Evolutionary conservation across 2,113 vertebrate species (phyloP).

Genomic region (Brachyhypopomus gauderio): DNA sequence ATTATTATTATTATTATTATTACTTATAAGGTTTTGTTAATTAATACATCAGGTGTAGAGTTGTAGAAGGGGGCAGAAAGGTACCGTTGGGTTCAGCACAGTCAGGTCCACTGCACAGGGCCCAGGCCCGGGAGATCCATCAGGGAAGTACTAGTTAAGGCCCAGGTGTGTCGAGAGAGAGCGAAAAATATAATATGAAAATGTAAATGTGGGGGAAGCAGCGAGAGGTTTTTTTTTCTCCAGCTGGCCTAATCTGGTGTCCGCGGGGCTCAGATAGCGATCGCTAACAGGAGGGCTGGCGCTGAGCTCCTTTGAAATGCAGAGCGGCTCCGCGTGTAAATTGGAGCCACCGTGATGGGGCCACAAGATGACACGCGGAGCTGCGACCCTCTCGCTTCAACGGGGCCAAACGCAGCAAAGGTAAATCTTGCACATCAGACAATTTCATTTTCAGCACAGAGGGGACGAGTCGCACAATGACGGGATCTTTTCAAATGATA

Average conservation of each 20-base stretch:
- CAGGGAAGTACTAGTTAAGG: not conserved
- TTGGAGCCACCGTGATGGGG: constrained; percentile 75
- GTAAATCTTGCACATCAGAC: constrained; percentile 85
- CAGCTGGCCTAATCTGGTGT: constrained; percentile 80
- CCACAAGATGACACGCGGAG: constrained; percentile 80
- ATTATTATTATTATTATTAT: constrained; percentile 65
- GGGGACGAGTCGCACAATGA: constrained; percentile 75
- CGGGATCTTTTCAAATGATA: constrained; percentile 83
- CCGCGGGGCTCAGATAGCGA: constrained; percentile 76
- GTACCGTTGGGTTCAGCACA: not conserved
- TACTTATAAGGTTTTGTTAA: constrained; percentile 71
- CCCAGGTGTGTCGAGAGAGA: constrained; percentile 2
- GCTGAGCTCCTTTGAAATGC: constrained; percentile 83
- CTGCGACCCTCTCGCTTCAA: constrained; percentile 77
- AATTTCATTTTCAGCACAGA: constrained; percentile 85
- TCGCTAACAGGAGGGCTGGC: constrained; percentile 78
- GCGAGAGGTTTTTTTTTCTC: constrained; percentile 66
- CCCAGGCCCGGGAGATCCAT: constrained; percentile 47
- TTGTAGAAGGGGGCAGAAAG: constrained; percentile 36
- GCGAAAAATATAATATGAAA: constrained; percentile 74
- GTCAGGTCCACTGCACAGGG: not conserved
- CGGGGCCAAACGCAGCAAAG: constrained; percentile 76
- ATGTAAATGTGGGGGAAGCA: constrained; percentile 71
- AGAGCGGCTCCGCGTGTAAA: constrained; percentile 79
- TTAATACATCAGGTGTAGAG: constrained; percentile 66